Base-by-base conservation (phyloP, 2,888 invertebrate genomes). In the Entomobrya multifasciata region DNA sequence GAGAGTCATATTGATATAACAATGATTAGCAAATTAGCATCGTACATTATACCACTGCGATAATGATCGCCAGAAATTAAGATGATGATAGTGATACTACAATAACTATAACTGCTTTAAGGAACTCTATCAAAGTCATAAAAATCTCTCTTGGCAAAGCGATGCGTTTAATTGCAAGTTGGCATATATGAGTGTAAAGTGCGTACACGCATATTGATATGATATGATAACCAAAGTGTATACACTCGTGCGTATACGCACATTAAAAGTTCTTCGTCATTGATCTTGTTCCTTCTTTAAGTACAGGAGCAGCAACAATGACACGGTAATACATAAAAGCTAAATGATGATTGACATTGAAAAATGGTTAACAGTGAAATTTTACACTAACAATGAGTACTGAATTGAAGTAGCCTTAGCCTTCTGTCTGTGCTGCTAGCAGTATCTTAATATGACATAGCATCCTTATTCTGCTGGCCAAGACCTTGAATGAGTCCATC, bases 351-450 rank as follows among this genome's bases (percentile, higher is more conserved):
- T 57, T 65, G 80, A 86, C 86, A 82, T 87, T 87, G 86, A 87
- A 77, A 79, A 80, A 36, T 67, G 82, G 86, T 82, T 87, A 82
- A 87, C 81, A 87, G 81, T 77, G 86, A 87, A 87, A 87, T 87
- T 87, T 87, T 87, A 77, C 77, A 81, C 67, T 82, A 77, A 55
- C 72, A 55, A 55, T 17, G 5, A 8, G 1, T 74, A 52, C 6
- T 55, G 47, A 70, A 22, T 70, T 44, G n/a, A 67, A n/a, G 17
- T 17, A 52, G 52, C 20, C 25, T 57, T 36, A 4, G 36, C 36
- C 36, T 36, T 36, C n/a, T n/a, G n/a, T 11, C 70, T n/a, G 10
- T 49, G 22, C 47, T 17, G 70, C 11, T 15, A n/a, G 11, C 8
- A 52, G 52, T 52, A 52, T 17, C 6, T 22, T 36, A 36, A 6